A percentile compares a stretch with the other conserved stretches of the same genome.
Conservation (phyloP, 2,888 invertebrate genomes). For the Caenorhabditis sp. region DNA sequence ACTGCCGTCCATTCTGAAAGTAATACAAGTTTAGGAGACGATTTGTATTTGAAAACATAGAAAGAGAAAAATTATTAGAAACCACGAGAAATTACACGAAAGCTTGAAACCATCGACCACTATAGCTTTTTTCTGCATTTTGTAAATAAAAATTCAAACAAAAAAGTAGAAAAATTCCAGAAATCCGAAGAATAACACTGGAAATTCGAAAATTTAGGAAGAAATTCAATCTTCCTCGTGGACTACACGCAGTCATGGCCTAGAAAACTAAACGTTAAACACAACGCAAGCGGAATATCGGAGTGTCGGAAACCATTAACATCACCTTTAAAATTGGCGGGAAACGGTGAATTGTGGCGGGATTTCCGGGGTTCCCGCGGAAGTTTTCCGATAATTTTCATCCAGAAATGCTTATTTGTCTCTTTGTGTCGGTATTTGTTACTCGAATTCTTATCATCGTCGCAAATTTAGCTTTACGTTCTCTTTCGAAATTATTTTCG, state of each 20-base stretch:
- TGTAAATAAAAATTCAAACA: no score
- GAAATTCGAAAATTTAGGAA: conserved; percentile 43
- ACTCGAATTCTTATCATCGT: no score
- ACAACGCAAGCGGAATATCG: conserved; percentile 16
- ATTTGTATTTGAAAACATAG: conserved; percentile 8
- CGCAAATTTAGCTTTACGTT: no score
- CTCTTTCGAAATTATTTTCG: no score
- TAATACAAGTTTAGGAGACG: not conserved
- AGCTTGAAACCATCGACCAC: no score
- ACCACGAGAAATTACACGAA: no score
- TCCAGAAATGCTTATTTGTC: not conserved
- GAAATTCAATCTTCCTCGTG: conserved; percentile 22
- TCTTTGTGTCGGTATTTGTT: not conserved
- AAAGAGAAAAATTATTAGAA: not conserved
- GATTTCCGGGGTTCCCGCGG: no score
- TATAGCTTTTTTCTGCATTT: no score
- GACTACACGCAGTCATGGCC: conserved; percentile 35
- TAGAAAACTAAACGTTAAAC: conserved; percentile 40
- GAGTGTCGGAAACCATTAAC: conserved; percentile 30
- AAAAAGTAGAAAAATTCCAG: not conserved
- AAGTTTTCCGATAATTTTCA: no score
- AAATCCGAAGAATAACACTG: not conserved
- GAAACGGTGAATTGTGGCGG: no score
- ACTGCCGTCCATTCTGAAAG: conserved; percentile 67
- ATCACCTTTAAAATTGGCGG: conserved; percentile 18